Base-by-base conservation (phyloP, 2,797 vertebrate species). In the Pogoniulus pusillus region DNA sequence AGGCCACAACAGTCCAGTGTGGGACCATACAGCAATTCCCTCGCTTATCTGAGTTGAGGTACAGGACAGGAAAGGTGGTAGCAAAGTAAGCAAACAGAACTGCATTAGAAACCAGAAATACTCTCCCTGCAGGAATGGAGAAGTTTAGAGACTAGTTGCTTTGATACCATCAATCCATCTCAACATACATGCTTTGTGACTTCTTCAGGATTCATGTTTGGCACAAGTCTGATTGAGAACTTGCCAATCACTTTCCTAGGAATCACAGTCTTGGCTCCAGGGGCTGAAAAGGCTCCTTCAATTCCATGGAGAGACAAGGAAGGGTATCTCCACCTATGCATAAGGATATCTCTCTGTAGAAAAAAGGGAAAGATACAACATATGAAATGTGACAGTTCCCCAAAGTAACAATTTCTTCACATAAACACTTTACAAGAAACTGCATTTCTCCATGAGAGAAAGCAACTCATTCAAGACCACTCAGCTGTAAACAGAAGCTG, bases 231-330 rank as follows among this genome's bases (percentile, higher is more conserved):
- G 96, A 99, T 99, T 82, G 99, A 99, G 96, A 99, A 99, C 95
- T 99, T 99, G 92, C 99, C 99, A 5, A 94, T 98, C 95, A 99
- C 99, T 90, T 99, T 99, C 83, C 98, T 98, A 20, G 99, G 99
- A 85, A 99, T 99, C 63, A 99, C 99, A 0, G 99, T 99, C 96
- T 99, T 99, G 53, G 98, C 97, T 60, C 99, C 99, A 0, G 97
- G 54, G 17, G 98, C 99, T 7, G 98, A 97, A 93, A 99, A 99
- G 51, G 99, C 99, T 7, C 99, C 99, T 94, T 99, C 99, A 12
- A 99, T 99, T 34, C 99, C 99, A 7, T 99, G 99, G 19, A 99
- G 98, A 39, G 99, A 99, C 18, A 99, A 98, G 41, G 98, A 99
- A 1, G 99, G 99, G 81, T 97, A 99, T 41, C 99, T 97, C 99